Percentiles rank a stretch among this genome's conserved stretches.
phyloP scores from a whole-genome alignment of 2,113 vertebrate species.

The Desmodus rotundus region DNA sequence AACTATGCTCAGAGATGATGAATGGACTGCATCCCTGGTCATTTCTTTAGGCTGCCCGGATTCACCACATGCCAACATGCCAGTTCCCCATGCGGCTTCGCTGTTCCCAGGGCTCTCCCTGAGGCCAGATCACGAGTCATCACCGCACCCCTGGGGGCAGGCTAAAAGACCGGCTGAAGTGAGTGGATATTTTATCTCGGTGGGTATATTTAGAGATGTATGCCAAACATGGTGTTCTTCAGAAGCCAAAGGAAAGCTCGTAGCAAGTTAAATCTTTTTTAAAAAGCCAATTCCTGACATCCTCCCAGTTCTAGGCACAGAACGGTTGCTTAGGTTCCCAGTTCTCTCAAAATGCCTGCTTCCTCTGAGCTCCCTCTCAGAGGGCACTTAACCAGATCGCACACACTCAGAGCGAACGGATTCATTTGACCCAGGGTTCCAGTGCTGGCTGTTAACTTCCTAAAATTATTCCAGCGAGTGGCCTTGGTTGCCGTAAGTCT shows the following conservation, averaged over 20 bases:
- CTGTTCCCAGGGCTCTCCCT: too few relatives aligned
- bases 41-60: too few relatives aligned
- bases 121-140: accelerated
- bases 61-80: too few relatives aligned
- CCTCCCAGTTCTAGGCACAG: background rate
- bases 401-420: background rate
- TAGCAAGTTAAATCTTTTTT: background rate
- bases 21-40: too few relatives aligned
- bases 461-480: accelerated
- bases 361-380: too few relatives aligned
- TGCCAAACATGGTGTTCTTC: too few relatives aligned
- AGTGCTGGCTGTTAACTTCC: accelerated
- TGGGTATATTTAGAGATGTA: too few relatives aligned
- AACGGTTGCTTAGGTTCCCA: background rate
- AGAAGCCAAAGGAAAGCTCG: background rate
- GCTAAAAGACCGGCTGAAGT: too few relatives aligned
- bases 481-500: background rate
- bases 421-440: background rate
- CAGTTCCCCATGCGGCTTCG: accelerated
- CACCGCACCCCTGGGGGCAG: too few relatives aligned
- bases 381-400: background rate
- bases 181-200: too few relatives aligned
- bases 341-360: background rate
- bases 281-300: background rate
- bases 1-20: background rate